Evolutionary conservation across 2,888 invertebrate genomes (phyloP).

Genomic region (Operophtera brumata): DNA sequence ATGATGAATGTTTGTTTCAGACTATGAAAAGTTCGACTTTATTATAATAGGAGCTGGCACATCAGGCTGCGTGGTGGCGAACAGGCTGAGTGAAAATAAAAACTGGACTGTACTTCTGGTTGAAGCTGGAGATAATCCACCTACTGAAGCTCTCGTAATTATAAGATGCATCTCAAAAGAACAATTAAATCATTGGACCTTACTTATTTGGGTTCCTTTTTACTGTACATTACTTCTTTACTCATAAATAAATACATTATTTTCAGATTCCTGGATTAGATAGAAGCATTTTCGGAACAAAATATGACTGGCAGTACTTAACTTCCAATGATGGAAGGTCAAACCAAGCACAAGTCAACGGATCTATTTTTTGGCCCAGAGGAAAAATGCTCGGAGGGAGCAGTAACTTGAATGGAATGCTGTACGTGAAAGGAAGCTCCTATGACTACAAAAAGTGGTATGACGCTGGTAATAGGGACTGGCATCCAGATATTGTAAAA

Average conservation of each 20-base stretch:
- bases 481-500: constrained; percentile 74
- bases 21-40: constrained; percentile 62
- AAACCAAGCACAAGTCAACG: constrained; percentile 81
- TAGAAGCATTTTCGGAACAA: constrained; percentile 44
- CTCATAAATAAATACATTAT: too few species aligned
- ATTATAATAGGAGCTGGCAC: constrained; percentile 81
- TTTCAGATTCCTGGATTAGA: constrained; percentile 46
- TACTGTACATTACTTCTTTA: too few species aligned
- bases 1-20: constrained; percentile 32
- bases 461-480: constrained; percentile 74
- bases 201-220: too few species aligned
- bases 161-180: too few species aligned
- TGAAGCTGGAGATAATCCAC: constrained; percentile 36
- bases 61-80: constrained; percentile 81
- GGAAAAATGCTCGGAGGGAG: constrained; percentile 83
- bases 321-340: constrained; percentile 86
- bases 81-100: constrained; percentile 67
- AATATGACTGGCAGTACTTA: constrained; percentile 90
- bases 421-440: constrained; percentile 76
- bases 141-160: constrained; percentile 37
- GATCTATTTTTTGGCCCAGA: constrained; percentile 73
- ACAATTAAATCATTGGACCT: too few species aligned
- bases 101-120: constrained; percentile 29
- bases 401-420: constrained; percentile 78
- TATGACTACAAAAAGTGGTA: constrained; percentile 79